phyloP scores from a whole-genome alignment of 2,113 vertebrate genomes.

The Ameiurus melas region DNA sequence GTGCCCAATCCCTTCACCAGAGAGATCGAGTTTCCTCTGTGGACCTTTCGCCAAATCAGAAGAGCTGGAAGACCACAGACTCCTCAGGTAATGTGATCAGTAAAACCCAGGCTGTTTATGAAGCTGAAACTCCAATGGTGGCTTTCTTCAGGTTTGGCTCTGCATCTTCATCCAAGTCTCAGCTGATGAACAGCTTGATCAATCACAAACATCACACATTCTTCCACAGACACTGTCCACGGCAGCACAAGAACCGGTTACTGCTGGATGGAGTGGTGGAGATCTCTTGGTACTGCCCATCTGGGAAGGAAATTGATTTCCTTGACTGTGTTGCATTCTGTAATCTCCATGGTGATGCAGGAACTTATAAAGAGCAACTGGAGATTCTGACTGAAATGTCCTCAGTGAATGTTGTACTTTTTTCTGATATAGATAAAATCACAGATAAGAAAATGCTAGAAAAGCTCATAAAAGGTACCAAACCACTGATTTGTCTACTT shows the following conservation, averaged over 20 bases:
- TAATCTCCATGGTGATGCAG: slow-evolving; percentile 58
- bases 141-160: slow-evolving; percentile 74
- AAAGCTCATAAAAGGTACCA: slow-evolving; percentile 52
- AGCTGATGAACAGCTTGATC: slow-evolving; percentile 73
- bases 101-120: slow-evolving; percentile 61
- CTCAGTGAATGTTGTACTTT: slow-evolving; percentile 62
- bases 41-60: slow-evolving; percentile 71
- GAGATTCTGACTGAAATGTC: slow-evolving; percentile 56
- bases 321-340: slow-evolving; percentile 69
- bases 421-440: slow-evolving; percentile 50
- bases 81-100: background rate
- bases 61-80: slow-evolving; percentile 65
- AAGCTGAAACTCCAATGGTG: slow-evolving; percentile 64
- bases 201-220: slow-evolving; percentile 69
- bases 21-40: slow-evolving; percentile 69
- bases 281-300: slow-evolving; percentile 77
- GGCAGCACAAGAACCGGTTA: slow-evolving; percentile 63
- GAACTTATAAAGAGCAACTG: background rate
- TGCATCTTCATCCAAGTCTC: slow-evolving; percentile 73
- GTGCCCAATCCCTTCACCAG: slow-evolving; percentile 63
- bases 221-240: slow-evolving; percentile 69
- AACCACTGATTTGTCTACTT: slow-evolving; percentile 63
- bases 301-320: slow-evolving; percentile 67
- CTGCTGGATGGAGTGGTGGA: slow-evolving; percentile 74
- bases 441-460: slow-evolving; percentile 41